These are phyloP conservation scores for Zeuzera pyrina DNA, from an alignment of 2,888 invertebrate species.

Conservation along the genomic window DNA sequence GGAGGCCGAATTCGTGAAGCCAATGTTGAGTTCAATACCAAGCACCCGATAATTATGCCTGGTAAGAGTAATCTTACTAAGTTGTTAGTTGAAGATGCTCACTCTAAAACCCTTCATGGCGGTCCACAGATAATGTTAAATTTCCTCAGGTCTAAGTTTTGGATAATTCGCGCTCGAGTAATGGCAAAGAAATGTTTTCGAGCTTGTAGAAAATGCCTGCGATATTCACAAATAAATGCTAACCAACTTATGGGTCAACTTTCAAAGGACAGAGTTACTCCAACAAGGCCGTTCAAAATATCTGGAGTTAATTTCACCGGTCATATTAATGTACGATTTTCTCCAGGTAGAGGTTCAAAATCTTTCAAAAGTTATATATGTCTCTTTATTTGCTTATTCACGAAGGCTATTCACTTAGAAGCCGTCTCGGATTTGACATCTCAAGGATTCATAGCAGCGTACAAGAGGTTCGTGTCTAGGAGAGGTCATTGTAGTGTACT, in stretches of 20 bases:
- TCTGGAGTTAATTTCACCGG: constrained; percentile 7
- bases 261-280: constrained; percentile 5
- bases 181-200: constrained; percentile 4
- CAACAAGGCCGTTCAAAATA: constrained; percentile 2
- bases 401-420: too few relatives aligned
- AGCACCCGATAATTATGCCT: constrained; percentile 13
- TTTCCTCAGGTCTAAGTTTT: constrained; percentile 10
- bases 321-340: constrained; percentile 2
- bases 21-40: constrained; percentile 3
- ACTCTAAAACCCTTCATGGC: too few relatives aligned
- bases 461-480: too few relatives aligned
- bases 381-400: too few relatives aligned
- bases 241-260: constrained; percentile 8
- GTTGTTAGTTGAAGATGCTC: constrained; percentile 12
- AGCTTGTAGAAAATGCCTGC: constrained; percentile 6
- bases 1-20: constrained; percentile 5
- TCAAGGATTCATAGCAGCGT: too few relatives aligned
- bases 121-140: too few relatives aligned
- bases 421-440: too few relatives aligned
- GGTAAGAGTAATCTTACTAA: constrained; percentile 7
- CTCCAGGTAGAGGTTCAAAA: not conserved
- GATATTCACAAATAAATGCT: not conserved
- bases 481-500: too few relatives aligned
- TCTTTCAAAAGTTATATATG: too few relatives aligned
- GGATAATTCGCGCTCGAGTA: constrained; percentile 9